phyloP scores from a whole-genome alignment of 2,888 invertebrate genomes.

The Apodemia duryi region DNA sequence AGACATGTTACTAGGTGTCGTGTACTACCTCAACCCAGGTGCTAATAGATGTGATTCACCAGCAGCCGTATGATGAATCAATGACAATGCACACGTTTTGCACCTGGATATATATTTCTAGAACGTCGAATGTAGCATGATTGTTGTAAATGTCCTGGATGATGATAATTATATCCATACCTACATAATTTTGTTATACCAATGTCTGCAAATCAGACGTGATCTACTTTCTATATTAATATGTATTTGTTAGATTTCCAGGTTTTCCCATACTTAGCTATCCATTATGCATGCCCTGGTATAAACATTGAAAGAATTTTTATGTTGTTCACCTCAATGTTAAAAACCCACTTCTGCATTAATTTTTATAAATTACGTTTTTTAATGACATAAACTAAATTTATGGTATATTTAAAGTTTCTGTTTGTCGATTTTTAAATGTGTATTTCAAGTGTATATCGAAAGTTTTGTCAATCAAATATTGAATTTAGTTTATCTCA shows the following conservation, averaged over 20 bases:
- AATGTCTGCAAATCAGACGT: too few species aligned
- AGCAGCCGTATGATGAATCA: constrained; percentile 31
- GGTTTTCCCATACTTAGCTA: neutral
- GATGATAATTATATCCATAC: too few species aligned
- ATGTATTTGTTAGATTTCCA: too few species aligned
- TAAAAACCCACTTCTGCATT: neutral
- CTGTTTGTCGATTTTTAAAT: too few species aligned
- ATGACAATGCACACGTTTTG: neutral
- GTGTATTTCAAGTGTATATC: too few species aligned
- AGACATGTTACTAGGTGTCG: constrained; percentile 54
- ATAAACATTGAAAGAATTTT: neutral
- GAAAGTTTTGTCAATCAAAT: too few species aligned
- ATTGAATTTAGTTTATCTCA: too few species aligned
- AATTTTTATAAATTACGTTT: neutral
- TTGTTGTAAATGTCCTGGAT: neutral
- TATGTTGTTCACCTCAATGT: neutral
- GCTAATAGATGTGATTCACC: constrained; percentile 33
- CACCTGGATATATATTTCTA: neutral
- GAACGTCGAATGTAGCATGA: neutral
- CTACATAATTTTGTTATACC: too few species aligned
- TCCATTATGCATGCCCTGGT: neutral
- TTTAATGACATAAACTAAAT: neutral
- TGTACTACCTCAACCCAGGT: constrained; percentile 31
- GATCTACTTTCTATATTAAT: too few species aligned
- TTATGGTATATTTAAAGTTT: neutral